phyloP scores from a whole-genome alignment of 2,113 vertebrate genomes.

The Setophaga petechia region DNA sequence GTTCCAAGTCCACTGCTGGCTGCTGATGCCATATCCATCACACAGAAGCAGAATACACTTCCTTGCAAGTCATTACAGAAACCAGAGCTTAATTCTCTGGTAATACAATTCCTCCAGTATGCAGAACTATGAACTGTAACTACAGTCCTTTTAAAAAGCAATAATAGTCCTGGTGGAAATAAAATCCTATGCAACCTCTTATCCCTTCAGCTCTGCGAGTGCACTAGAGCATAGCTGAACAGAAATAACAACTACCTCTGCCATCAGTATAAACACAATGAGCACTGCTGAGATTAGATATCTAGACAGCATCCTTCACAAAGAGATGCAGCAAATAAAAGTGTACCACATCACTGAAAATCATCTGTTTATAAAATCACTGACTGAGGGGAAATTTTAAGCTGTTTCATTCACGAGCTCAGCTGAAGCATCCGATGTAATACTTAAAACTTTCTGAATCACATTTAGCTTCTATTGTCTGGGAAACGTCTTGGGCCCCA shows the following conservation, averaged over 20 bases:
- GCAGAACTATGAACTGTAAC: slow-evolving; percentile 35
- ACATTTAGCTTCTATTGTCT: background rate
- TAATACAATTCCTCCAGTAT: slow-evolving; percentile 2
- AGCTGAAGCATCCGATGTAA: background rate
- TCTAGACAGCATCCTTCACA: slow-evolving; percentile 22
- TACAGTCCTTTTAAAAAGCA: slow-evolving; percentile 40
- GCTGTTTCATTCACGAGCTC: slow-evolving; percentile 31
- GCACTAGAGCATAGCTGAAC: slow-evolving; percentile 41
- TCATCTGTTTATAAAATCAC: background rate
- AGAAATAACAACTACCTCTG: slow-evolving; percentile 50
- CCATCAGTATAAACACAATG: slow-evolving; percentile 24
- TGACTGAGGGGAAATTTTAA: slow-evolving; percentile 17
- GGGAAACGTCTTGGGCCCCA: background rate
- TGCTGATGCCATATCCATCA: slow-evolving; percentile 6
- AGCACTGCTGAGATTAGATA: slow-evolving; percentile 14
- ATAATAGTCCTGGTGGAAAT: slow-evolving; percentile 37
- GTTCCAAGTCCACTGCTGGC: slow-evolving; percentile 51
- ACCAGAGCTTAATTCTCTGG: slow-evolving; percentile 45
- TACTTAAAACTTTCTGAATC: background rate
- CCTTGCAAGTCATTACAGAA: slow-evolving; percentile 42
- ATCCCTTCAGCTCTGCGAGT: slow-evolving; percentile 2
- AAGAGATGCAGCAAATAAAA: slow-evolving; percentile 27
- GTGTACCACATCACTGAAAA: background rate
- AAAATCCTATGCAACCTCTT: slow-evolving; percentile 31
- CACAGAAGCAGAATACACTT: background rate